Conservation (phyloP, 2,888 invertebrate genomes). For the Dicroscelio sp. region DNA sequence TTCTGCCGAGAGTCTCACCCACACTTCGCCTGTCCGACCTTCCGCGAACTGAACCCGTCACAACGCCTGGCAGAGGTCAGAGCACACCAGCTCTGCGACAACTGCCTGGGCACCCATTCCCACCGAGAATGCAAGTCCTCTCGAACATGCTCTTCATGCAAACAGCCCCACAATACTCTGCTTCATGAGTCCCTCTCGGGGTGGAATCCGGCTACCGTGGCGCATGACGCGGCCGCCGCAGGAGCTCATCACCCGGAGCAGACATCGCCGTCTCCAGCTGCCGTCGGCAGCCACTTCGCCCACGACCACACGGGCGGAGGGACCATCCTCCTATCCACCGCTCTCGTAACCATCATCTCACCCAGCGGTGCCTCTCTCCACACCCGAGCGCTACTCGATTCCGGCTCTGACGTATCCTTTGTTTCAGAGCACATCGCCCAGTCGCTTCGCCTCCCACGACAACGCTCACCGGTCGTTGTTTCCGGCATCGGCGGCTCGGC, state of each 20-base stretch:
- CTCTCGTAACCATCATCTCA: neutral
- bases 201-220: no score
- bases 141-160: neutral
- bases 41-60: neutral
- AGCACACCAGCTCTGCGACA: neutral
- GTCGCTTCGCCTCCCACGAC: neutral
- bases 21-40: neutral
- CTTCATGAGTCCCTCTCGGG: conserved; percentile 1
- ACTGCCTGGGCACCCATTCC: conserved; percentile 20
- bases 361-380: neutral
- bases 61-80: neutral
- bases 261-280: neutral
- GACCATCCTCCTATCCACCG: neutral
- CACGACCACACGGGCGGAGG: neutral
- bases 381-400: neutral
- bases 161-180: conserved; percentile 12
- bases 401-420: conserved; percentile 15
- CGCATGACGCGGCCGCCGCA: neutral
- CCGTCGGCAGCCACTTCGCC: neutral
- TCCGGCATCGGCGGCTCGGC: neutral
- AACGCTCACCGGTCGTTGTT: neutral
- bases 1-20: neutral
- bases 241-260: neutral
- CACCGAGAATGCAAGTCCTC: neutral
- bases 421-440: neutral